These are phyloP conservation scores for Rhipidura dahli DNA, from an alignment of 2,113 vertebrate genomes.

Conservation along the genomic window DNA sequence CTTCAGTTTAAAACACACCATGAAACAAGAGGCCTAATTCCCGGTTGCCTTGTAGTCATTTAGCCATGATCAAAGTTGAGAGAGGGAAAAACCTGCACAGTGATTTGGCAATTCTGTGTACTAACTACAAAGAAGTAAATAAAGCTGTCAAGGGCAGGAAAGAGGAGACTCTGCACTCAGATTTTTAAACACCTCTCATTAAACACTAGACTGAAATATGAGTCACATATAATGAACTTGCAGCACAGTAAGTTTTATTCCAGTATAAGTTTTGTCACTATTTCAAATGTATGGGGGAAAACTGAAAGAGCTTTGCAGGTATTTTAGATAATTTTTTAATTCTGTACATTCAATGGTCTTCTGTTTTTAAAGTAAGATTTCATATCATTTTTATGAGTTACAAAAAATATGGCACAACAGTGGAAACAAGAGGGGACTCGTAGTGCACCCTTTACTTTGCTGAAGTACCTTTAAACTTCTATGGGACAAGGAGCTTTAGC, in stretches of 20 bases:
- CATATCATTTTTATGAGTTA: not conserved
- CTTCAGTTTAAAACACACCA: not conserved
- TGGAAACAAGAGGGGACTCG: not conserved
- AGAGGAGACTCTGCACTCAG: not conserved
- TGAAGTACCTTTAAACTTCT: not conserved
- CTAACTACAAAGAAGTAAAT: not conserved
- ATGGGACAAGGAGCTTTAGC: not conserved
- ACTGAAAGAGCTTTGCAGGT: not conserved
- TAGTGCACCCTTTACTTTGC: not conserved
- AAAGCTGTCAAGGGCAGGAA: not conserved
- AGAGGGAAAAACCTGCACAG: not conserved
- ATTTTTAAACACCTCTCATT: not conserved
- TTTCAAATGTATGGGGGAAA: not conserved
- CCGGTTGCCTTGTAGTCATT: not conserved
- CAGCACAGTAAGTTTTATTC: not conserved
- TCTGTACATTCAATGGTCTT: not conserved
- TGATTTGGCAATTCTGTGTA: not conserved
- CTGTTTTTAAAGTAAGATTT: not conserved
- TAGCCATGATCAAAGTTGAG: not conserved
- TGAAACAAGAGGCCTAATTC: not conserved
- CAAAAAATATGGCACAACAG: not conserved
- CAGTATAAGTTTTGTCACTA: not conserved
- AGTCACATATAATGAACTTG: not conserved
- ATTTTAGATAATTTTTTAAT: not conserved
- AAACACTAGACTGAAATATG: not conserved